Percentiles rank a stretch among this genome's conserved stretches.
These are phyloP conservation scores for Octodon degus DNA, from an alignment of 2,113 vertebrate species.

Conservation along the genomic window DNA sequence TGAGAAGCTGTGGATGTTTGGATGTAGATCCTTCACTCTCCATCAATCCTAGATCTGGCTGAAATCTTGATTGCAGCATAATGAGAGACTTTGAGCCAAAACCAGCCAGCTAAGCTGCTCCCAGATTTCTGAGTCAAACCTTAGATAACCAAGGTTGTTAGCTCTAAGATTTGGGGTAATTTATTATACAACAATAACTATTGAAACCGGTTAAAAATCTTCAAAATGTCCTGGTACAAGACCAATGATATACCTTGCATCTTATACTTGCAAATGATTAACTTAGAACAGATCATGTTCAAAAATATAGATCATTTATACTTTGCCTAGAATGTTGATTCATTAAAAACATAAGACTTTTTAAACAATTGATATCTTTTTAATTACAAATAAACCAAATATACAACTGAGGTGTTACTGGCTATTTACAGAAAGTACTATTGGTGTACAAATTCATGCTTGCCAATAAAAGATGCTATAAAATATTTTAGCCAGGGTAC, in stretches of 20 bases:
- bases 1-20: background rate
- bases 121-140: background rate
- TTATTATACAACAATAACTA: slow-evolving; percentile 13
- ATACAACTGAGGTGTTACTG: background rate
- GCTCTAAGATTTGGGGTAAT: background rate
- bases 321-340: background rate
- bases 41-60: background rate
- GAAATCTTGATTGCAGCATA: background rate
- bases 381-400: slow-evolving; percentile 29
- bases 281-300: background rate
- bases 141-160: background rate
- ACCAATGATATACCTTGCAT: background rate
- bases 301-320: background rate
- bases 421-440: background rate
- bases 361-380: background rate
- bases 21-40: background rate
- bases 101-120: background rate
- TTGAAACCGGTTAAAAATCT: background rate
- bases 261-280: background rate
- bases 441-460: background rate
- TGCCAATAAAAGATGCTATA: background rate
- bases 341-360: background rate
- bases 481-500: background rate
- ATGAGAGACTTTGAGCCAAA: background rate
- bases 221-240: background rate